phyloP scores from a whole-genome alignment of 1,140 invertebrate species.

The Drosophila tristis region DNA sequence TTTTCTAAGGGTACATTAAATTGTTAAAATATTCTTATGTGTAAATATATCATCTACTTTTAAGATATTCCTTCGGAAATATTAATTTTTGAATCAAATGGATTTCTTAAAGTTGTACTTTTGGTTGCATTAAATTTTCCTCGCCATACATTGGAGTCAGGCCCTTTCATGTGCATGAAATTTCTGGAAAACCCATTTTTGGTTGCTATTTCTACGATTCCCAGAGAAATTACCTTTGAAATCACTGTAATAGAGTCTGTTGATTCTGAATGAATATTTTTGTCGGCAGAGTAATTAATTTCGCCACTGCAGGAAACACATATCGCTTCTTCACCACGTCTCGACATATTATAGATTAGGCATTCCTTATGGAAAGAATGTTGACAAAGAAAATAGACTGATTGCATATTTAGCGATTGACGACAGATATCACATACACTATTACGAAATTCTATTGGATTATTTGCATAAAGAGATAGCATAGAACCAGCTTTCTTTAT shows the following conservation, averaged over 20 bases:
- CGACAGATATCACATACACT: slow-evolving; percentile 59
- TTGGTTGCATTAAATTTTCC: too few relatives aligned
- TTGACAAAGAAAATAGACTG: slow-evolving; percentile 67
- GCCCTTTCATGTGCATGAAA: too few relatives aligned
- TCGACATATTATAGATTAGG: slow-evolving; percentile 29
- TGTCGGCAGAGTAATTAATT: background rate
- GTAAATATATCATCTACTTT: too few relatives aligned
- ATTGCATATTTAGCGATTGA: slow-evolving; percentile 46
- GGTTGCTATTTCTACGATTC: slow-evolving; percentile 19
- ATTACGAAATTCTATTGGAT: slow-evolving; percentile 69
- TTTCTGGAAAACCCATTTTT: too few relatives aligned
- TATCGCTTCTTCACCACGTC: slow-evolving; percentile 1
- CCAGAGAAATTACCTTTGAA: slow-evolving; percentile 36
- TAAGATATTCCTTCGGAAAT: too few relatives aligned
- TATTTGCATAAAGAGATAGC: slow-evolving; percentile 38
- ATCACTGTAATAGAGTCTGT: slow-evolving; percentile 30
- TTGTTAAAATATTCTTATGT: too few relatives aligned
- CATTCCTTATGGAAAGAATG: slow-evolving; percentile 71
- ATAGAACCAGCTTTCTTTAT: slow-evolving; percentile 19
- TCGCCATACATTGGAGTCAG: too few relatives aligned
- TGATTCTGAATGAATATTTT: slow-evolving; percentile 1
- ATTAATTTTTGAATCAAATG: too few relatives aligned
- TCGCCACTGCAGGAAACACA: slow-evolving; percentile 46
- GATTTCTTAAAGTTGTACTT: too few relatives aligned
- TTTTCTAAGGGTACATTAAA: too few relatives aligned